Evolutionary conservation across 2,888 invertebrate species (phyloP).

Genomic region (Geophilus truncorum): DNA sequence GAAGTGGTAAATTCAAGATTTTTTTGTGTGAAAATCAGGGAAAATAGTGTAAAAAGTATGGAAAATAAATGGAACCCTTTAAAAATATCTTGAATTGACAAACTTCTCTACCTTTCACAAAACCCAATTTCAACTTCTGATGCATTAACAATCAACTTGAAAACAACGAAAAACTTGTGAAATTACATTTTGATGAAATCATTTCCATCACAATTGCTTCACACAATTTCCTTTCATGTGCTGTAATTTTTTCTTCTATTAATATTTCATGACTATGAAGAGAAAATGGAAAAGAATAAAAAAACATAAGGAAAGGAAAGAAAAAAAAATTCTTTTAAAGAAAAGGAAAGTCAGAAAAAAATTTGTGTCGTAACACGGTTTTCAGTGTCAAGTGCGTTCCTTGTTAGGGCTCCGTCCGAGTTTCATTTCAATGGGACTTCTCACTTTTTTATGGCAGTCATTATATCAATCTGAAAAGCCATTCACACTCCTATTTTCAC

Average conservation of each 20-base stretch:
- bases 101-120: no score
- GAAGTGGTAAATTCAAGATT: no score
- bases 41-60: no score
- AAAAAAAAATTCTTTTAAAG: background rate
- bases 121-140: no score
- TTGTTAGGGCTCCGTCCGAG: background rate
- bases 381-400: background rate
- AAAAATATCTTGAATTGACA: no score
- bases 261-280: background rate
- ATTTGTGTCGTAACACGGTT: background rate
- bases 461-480: background rate
- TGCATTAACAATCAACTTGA: background rate
- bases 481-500: background rate
- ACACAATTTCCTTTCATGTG: background rate
- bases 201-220: background rate
- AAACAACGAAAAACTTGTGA: background rate
- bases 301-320: background rate
- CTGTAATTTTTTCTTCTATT: background rate
- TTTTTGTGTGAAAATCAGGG: no score
- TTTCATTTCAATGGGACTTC: background rate
- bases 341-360: no score
- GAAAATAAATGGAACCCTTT: no score
- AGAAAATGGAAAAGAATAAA: background rate
- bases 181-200: background rate
- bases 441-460: background rate